phyloP scores from a whole-genome alignment of 1,140 invertebrate genomes.

The Lepidostoma basale region DNA sequence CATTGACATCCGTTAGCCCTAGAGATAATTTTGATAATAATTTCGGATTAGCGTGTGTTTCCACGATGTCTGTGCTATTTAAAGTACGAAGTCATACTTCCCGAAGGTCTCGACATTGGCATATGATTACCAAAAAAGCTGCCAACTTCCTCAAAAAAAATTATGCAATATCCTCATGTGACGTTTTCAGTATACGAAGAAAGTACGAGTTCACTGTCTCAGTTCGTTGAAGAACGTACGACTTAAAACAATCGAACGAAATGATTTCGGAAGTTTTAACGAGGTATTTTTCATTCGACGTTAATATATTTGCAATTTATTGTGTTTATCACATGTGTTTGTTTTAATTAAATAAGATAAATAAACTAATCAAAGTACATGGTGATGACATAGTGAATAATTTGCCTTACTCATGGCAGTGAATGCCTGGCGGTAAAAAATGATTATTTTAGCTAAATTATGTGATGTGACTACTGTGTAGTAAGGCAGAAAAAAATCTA shows the following conservation, averaged over 20 bases:
- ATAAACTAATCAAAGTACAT: too few species aligned
- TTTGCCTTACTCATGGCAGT: too few species aligned
- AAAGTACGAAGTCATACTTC: conserved; percentile 1
- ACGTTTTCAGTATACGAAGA: conserved; percentile 1
- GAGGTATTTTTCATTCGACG: not conserved
- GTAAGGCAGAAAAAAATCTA: too few species aligned
- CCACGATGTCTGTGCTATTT: conserved; percentile 13
- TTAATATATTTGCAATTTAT: conserved; percentile 5
- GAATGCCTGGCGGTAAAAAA: too few species aligned
- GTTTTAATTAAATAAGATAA: too few species aligned
- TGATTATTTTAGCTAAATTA: too few species aligned
- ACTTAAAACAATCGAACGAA: not conserved
- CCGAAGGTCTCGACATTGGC: conserved; percentile 31
- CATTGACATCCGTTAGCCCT: too few species aligned
- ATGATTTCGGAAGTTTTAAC: not conserved
- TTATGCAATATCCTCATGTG: conserved; percentile 35
- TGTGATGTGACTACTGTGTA: too few species aligned
- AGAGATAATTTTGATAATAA: too few species aligned
- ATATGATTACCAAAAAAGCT: conserved; percentile 15
- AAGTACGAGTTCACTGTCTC: conserved; percentile 22
- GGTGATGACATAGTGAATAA: too few species aligned
- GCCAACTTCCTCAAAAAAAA: conserved; percentile 16
- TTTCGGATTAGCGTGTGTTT: too few species aligned
- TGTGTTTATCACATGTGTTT: too few species aligned
- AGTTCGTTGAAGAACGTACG: conserved; percentile 19